Conservation (phyloP, 2,888 invertebrate species). For the Ophion obscuratus region DNA sequence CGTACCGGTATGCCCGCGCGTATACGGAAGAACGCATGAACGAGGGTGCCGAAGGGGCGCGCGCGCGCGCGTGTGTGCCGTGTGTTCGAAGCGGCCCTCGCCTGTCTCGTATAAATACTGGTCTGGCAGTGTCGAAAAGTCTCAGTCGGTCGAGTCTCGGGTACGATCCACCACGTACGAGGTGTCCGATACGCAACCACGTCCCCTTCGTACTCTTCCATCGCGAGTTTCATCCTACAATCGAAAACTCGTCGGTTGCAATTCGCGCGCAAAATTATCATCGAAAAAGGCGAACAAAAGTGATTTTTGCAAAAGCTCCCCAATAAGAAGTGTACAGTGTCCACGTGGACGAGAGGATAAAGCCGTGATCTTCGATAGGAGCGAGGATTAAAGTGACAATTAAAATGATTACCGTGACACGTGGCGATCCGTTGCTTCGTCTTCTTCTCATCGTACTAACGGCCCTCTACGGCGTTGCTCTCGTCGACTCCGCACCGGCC, state of each 20-base stretch:
- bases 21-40: not conserved
- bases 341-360: not conserved
- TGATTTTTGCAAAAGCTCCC: not conserved
- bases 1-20: not conserved
- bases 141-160: conserved; percentile 71
- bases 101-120: conserved; percentile 78
- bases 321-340: not conserved
- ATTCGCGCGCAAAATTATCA: not conserved
- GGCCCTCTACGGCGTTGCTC: conserved; percentile 22
- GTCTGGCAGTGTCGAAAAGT: conserved; percentile 73
- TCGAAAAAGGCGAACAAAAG: not conserved
- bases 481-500: conserved; percentile 24
- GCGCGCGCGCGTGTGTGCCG: conserved; percentile 22
- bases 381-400: too few species aligned
- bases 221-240: not conserved
- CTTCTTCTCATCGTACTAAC: conserved; percentile 43
- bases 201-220: not conserved
- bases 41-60: not conserved
- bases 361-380: too few species aligned
- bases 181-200: not conserved
- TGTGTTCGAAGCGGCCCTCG: conserved; percentile 50
- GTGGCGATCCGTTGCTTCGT: conserved; percentile 45
- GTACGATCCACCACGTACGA: conserved; percentile 1
- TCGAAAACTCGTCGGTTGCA: not conserved
- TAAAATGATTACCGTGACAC: conserved; percentile 28